Percentiles rank a stretch among this genome's conserved stretches.
These are phyloP conservation scores for Leptocoma aspasia DNA, from an alignment of 2,113 vertebrate genomes.

Conservation along the genomic window DNA sequence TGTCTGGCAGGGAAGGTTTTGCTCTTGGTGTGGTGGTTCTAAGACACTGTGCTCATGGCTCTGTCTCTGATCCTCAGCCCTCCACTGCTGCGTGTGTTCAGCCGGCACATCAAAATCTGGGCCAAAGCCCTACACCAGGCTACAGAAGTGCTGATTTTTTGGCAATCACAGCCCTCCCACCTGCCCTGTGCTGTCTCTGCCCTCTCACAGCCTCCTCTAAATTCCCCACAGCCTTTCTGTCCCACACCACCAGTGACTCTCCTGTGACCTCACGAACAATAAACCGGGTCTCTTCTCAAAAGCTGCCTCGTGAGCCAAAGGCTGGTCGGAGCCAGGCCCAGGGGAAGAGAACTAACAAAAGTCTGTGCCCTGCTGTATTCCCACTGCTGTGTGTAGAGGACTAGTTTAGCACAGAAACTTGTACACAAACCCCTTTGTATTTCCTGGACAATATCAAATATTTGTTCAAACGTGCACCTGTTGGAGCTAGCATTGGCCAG, in stretches of 20 bases:
- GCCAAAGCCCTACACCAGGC: no score
- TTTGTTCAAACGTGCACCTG: background rate
- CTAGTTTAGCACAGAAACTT: background rate
- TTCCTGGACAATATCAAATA: background rate
- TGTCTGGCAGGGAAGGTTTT: background rate
- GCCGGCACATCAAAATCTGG: background rate
- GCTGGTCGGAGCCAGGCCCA: background rate
- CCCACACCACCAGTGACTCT: background rate
- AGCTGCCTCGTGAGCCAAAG: background rate
- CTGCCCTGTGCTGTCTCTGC: background rate
- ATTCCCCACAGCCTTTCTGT: background rate
- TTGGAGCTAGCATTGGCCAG: background rate
- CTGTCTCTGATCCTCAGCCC: background rate
- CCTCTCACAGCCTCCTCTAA: background rate
- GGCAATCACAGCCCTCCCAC: background rate
- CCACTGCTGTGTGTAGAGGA: background rate
- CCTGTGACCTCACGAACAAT: background rate
- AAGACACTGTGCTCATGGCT: accelerated
- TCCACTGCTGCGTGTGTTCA: accelerated
- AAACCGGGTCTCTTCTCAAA: background rate
- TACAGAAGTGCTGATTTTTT: background rate
- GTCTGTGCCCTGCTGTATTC: accelerated
- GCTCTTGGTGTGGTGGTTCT: background rate
- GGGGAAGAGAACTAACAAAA: background rate
- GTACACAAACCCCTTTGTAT: background rate